A percentile compares a stretch with the other conserved stretches of the same genome.
These are phyloP conservation scores for Eretmochelys imbricata DNA, from an alignment of 2,113 vertebrate species.

Conservation along the genomic window DNA sequence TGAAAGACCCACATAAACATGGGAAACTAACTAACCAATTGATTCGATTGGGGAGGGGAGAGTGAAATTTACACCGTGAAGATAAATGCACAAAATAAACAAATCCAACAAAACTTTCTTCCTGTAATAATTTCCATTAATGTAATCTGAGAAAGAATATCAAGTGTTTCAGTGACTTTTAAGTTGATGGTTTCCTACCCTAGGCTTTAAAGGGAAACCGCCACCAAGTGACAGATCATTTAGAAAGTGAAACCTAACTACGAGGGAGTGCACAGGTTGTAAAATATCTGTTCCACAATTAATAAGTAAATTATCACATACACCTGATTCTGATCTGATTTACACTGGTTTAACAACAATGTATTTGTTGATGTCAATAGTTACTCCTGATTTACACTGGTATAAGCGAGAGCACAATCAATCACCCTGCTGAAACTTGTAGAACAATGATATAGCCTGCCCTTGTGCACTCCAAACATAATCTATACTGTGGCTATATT, in stretches of 20 bases:
- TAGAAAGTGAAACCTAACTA: not conserved
- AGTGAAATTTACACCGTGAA: not conserved
- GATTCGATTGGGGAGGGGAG: fast-evolving
- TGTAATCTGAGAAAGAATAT: fast-evolving
- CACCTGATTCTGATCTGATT: not conserved
- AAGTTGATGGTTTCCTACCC: fast-evolving
- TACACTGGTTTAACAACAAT: fast-evolving
- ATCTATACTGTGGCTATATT: not conserved
- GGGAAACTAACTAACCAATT: fast-evolving
- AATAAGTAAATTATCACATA: fast-evolving
- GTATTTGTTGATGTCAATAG: no score
- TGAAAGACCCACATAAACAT: not conserved
- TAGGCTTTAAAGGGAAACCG: not conserved
- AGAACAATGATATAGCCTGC: not conserved
- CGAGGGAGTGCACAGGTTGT: not conserved
- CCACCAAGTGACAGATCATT: not conserved
- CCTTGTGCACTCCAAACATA: fast-evolving
- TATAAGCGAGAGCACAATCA: fast-evolving
- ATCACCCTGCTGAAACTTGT: not conserved
- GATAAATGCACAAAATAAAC: not conserved
- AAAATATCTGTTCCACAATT: fast-evolving
- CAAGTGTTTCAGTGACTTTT: not conserved
- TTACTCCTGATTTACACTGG: not conserved
- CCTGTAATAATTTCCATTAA: not conserved
- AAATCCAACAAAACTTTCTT: not conserved